Evolutionary conservation across 2,113 vertebrate genomes (phyloP), one percentile per base, ranked within the genome.

Genomic region (Leptodactylus fuscus): DNA sequence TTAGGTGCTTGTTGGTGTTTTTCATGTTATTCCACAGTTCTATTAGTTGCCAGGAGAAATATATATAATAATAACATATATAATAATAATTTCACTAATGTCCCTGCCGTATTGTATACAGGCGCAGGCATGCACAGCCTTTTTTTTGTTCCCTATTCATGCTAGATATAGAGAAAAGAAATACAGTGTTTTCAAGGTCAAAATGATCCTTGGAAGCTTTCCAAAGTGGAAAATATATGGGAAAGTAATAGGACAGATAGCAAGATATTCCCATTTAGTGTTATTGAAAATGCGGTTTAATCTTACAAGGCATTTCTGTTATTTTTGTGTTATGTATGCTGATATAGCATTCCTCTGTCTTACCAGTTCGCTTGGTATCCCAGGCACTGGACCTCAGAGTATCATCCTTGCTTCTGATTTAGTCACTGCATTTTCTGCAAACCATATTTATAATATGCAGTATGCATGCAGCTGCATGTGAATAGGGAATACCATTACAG

Each of bases 201-300:
- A 20, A 36, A 69, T 36, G 65, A 20, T 36, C 65, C 36, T 20
- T 69, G 65, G 32, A 69, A 36, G 65, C 65, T 9, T 69, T 69
- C 65, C 65, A 69, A 69, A 20, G 65, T 69, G 32, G 29, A 69
- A 65, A 69, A 69, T 69, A 18, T 69, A 69, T 20, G 13, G 65
- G 13, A 36, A 69, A 69, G 65, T 69, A 36, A 69, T 69, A 36
- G 65, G 65, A 69, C 65, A 69, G 65, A 69, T 8, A 69, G 16
- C 15, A 20, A 36, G 65, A 36, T 11, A 69, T 69, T 69, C 29
- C 32, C 29, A 36, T 69, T 69, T 34, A 62, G 58, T 62, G 58
- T 62, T 62, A 69, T 36, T 18, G 65, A 20, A 36, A 36, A 11
- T 36, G 1, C 65, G 29, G 29, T 36, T 69, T 36, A 20, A 18